phyloP scores from a whole-genome alignment of 2,888 invertebrate species.

The Mechanitis mazaeus region DNA sequence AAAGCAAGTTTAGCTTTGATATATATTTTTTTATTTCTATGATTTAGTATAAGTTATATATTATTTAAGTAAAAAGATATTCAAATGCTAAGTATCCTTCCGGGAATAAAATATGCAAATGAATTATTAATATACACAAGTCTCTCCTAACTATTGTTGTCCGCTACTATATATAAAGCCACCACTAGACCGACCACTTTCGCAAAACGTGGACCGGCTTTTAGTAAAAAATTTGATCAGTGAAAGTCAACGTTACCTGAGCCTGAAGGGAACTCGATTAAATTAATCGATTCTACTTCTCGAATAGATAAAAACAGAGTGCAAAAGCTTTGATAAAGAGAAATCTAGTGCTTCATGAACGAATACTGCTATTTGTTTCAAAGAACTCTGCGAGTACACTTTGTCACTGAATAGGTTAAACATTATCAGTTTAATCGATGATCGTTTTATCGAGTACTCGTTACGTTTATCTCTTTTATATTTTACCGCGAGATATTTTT shows the following conservation, averaged over 20 bases:
- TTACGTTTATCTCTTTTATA: constrained; percentile 16
- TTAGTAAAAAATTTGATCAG: constrained; percentile 76
- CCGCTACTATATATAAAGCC: constrained; percentile 40
- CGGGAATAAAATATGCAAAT: constrained; percentile 30
- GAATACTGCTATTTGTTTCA: constrained; percentile 12
- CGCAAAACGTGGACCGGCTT: constrained; percentile 70
- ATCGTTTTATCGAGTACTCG: constrained; percentile 16
- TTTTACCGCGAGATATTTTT: constrained; percentile 16
- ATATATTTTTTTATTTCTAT: constrained; percentile 19
- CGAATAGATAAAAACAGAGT: constrained; percentile 27
- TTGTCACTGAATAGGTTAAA: constrained; percentile 16
- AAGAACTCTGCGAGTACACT: constrained; percentile 7
- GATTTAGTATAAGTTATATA: too few relatives aligned
- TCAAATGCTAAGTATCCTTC: too few relatives aligned
- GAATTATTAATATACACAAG: constrained; percentile 36
- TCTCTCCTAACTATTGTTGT: constrained; percentile 45
- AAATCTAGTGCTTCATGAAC: constrained; percentile 19
- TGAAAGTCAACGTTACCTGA: constrained; percentile 57
- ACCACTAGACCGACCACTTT: constrained; percentile 67
- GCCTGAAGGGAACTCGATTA: constrained; percentile 52
- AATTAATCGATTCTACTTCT: constrained; percentile 43
- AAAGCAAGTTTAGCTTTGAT: constrained; percentile 21
- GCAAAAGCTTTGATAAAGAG: constrained; percentile 16
- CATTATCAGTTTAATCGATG: constrained; percentile 20
- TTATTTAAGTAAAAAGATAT: too few relatives aligned